Evolutionary conservation across 1,140 invertebrate species (phyloP), one percentile per base, ranked within the genome.

Genomic region (Mamestra configurata): DNA sequence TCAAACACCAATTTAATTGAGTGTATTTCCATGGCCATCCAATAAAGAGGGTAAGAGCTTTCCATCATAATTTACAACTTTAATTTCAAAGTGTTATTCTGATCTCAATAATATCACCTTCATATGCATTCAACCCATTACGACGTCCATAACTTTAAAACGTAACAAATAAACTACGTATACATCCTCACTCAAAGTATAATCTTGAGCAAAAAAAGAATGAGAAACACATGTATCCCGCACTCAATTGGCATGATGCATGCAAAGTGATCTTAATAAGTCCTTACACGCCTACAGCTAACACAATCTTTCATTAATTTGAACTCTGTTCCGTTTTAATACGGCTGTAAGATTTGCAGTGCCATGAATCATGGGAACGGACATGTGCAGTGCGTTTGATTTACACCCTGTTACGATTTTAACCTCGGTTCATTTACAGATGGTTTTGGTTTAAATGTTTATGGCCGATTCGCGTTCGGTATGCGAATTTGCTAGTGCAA

Each of bases 201-300:
- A 43, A 51, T 70, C 18, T 57, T 40, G 27, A 73, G 59, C n/a
- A 73, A 57, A 59, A 55, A 55, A 57, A 73, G 0, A 59, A 40
- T 5, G 61, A 53, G 18, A 79, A 68, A 68, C 77, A 68, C 51
- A 70, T 70, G 66, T 73, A 64, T 22, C 71, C 31, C 20, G 46
- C 61, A 43, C 61, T 51, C 71, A 66, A 80, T 68, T 70, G 61
- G 59, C 61, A 66, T 37, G 40, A 66, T 79, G 59, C 71, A 80
- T 80, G 43, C 79, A 66, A 81, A 73, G 75, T 68, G 75, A 81
- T 81, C 76, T 78, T 70, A 78, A 81, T 81, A 81, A 72, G 57
- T 64, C n/a, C 71, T 57, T 51, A 73, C 49, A 55, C 70, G 68
- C 43, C 22, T 51, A 71, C 31, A 55, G 27, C 18, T 8, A 20